Evolutionary conservation across 2,113 vertebrate species (phyloP), one percentile per base, ranked within the genome.

Genomic region (Irena cyanogastra): DNA sequence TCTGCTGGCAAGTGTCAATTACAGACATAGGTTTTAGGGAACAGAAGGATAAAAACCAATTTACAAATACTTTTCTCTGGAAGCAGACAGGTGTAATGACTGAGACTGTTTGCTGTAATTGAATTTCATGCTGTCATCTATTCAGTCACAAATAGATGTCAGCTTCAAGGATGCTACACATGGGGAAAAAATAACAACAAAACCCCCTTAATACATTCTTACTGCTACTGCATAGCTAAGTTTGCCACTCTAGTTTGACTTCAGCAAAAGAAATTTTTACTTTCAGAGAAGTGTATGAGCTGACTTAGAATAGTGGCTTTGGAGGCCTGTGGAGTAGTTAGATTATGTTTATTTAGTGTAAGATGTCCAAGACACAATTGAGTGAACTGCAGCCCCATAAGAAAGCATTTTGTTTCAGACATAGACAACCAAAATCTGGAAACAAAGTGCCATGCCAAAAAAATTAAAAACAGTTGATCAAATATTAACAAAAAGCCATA

Each of bases 1-100:
- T 97, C 90, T 77, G 92, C 92, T 97, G 97, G 97, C 97, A 97
- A 98, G 97, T 98, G 98, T 98, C 98, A 98, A 98, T 98, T 98
- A 98, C 91, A 94, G 93, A 85, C 87, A 92, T 27, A 93, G 97
- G 97, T 98, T 97, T 98, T 97, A 97, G 96, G 96, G 93, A 95
- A 97, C 13, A 37, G 94, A 97, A 98, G 96, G 97, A 97, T 96
- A 97, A 98, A 97, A 97, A 93, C 95, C 97, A 98, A 98, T 98
- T 98, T 98, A 98, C 97, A 98, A 98, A 98, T 97, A 97, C 98
- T 97, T 98, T 98, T 95, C 97, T 87, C 85, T 94, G 92, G 97
- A 98, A 98, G 95, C 77, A 96, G 97, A 98, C 97, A 98, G 98
- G 96, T 98, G 96, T 97, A 98, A 98, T 97, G 97, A 98, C 97